These are phyloP conservation scores for Pemphigus obesinymphae DNA, from an alignment of 1,140 invertebrate species.

Conservation along the genomic window DNA sequence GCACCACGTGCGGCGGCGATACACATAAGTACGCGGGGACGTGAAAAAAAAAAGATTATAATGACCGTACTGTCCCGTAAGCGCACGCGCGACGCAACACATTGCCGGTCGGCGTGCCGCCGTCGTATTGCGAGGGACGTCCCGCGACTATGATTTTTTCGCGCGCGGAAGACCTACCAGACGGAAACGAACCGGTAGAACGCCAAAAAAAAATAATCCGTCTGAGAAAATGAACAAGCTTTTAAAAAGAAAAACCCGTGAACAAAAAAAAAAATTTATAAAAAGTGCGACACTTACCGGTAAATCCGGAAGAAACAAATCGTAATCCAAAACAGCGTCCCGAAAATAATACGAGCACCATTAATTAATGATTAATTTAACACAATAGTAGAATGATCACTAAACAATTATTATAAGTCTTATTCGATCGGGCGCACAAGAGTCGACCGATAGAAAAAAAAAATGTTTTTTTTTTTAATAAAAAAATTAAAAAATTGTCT, in stretches of 20 bases:
- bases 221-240: too few species aligned
- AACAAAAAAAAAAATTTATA: too few species aligned
- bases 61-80: background rate
- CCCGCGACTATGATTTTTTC: too few species aligned
- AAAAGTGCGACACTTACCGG: slow-evolving; percentile 4
- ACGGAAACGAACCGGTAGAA: too few species aligned
- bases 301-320: background rate
- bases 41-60: too few species aligned
- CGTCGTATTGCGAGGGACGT: too few species aligned
- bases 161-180: too few species aligned
- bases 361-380: background rate
- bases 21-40: too few species aligned
- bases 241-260: too few species aligned
- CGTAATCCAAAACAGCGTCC: background rate
- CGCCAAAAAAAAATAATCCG: too few species aligned
- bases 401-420: too few species aligned
- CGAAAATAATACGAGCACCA: background rate
- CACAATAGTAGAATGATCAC: background rate
- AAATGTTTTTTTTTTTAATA: background rate
- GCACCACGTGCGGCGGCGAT: background rate
- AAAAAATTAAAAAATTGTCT: too few species aligned
- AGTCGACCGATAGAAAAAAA: background rate
- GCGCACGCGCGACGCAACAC: background rate
- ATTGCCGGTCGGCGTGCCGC: background rate
- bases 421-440: background rate